Base-by-base conservation (phyloP, 2,888 invertebrate genomes). In the Microplitis manilae region DNA sequence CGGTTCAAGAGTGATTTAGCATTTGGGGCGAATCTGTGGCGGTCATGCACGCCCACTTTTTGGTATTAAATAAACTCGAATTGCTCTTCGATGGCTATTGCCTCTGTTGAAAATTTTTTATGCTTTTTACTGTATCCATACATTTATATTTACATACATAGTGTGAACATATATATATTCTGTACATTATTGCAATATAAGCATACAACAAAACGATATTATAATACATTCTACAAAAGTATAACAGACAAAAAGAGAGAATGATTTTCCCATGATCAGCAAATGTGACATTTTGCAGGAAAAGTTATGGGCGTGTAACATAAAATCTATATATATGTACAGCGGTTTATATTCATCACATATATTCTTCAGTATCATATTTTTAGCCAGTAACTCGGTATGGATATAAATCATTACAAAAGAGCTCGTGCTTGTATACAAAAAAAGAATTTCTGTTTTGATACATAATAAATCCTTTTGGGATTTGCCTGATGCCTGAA, bases 51-150 rank as follows among this genome's bases (percentile, higher is more conserved):
- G 85, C 85, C 86, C 85, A 85, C 85, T 76, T 80, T 79, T 78
- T 78, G 71, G 75, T 79, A 82, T 85, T 83, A 85, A 86, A 85
- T 85, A 84, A 86, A 84, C 82, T 83, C 82, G 81, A 85, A 86
- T 87, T 80, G 85, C 81, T 85, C 85, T 85, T 86, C 82, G 76
- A 84, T 85, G 84, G 84, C 85, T 83, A 82, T 82, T 83, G 81
- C 81, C 80, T 72, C 74, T 81, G 79, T 77, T 50, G 50, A 50
- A 50, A 50, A 50, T 13, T 50, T 50, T 50, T 13, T 13, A 50
- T 50, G 50, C 50, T 6, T 50, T 50, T 50, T 50, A 50, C 50
- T 50, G 50, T 50, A 50, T 50, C 50, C 50, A 50, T 50, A 50
- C 50, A 13, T 50, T 50, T 50, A 50, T 13, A 50, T 50, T 50